These are phyloP conservation scores for Rhagonycha fulva DNA, from an alignment of 2,888 invertebrate species.

Conservation along the genomic window DNA sequence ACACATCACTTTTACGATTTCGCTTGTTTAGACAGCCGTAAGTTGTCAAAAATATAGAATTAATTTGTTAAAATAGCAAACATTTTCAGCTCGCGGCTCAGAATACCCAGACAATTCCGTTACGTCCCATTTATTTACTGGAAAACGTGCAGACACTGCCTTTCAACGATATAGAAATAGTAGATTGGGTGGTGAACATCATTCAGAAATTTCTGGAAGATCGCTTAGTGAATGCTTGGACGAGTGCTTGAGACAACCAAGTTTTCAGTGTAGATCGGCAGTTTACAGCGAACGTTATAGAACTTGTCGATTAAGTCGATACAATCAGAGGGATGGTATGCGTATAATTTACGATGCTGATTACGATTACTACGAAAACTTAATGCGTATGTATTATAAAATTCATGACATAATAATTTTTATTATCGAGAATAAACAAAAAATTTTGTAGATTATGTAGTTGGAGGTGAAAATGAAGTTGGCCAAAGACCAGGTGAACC, in stretches of 20 bases:
- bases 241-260: slow-evolving; percentile 86
- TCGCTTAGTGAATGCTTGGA: slow-evolving; percentile 89
- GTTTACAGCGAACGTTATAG: slow-evolving; percentile 86
- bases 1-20: slow-evolving; percentile 88
- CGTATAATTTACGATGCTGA: slow-evolving; percentile 88
- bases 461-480: slow-evolving; percentile 43
- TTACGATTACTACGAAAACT: slow-evolving; percentile 91
- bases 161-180: slow-evolving; percentile 87
- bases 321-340: slow-evolving; percentile 86
- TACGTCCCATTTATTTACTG: slow-evolving; percentile 82
- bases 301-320: slow-evolving; percentile 82
- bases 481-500: slow-evolving; percentile 35
- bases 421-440: slow-evolving; percentile 30
- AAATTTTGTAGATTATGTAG: slow-evolving; percentile 52
- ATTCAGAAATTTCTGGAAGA: slow-evolving; percentile 86
- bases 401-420: slow-evolving; percentile 13
- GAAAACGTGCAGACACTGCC: slow-evolving; percentile 81
- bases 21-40: slow-evolving; percentile 88
- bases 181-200: slow-evolving; percentile 84
- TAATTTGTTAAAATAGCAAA: slow-evolving; percentile 9
- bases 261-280: slow-evolving; percentile 87
- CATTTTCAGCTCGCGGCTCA: slow-evolving; percentile 74
- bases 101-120: slow-evolving; percentile 88
- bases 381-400: slow-evolving; percentile 76
- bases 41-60: background rate